phyloP scores from a whole-genome alignment of 2,797 vertebrate species.

The Melanitta fusca region DNA sequence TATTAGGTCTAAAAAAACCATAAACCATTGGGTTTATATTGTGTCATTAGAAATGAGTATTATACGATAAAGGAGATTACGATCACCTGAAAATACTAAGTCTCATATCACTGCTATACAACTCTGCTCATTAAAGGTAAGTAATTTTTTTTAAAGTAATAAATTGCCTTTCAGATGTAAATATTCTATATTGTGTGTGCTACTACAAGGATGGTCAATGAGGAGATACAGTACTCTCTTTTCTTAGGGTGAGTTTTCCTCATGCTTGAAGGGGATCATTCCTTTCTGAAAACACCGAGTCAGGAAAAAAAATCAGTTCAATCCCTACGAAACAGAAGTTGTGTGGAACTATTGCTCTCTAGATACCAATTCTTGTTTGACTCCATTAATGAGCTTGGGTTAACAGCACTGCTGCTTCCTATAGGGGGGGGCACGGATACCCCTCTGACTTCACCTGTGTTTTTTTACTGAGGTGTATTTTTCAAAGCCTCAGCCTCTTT shows the following conservation, averaged over 20 bases:
- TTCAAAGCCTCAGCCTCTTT: neutral
- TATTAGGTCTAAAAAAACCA: neutral
- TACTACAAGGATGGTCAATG: neutral
- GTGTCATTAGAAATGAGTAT: neutral
- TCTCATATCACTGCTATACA: neutral
- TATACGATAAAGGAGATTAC: neutral
- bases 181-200: neutral
- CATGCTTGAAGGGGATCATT: neutral
- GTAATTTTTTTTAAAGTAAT: neutral
- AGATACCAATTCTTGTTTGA: neutral
- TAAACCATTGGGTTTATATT: neutral
- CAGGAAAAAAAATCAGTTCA: neutral
- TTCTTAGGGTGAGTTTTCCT: neutral
- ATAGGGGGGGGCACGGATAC: fast-evolving
- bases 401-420: neutral
- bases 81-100: neutral
- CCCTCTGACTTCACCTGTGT: neutral
- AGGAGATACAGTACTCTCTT: neutral
- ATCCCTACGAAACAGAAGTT: neutral
- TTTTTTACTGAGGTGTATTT: neutral
- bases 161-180: neutral
- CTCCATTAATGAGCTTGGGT: neutral
- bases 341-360: neutral
- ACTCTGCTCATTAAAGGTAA: neutral
- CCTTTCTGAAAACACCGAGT: neutral